Conservation (phyloP, 2,888 invertebrate genomes). For the Leucoptera coffeella region DNA sequence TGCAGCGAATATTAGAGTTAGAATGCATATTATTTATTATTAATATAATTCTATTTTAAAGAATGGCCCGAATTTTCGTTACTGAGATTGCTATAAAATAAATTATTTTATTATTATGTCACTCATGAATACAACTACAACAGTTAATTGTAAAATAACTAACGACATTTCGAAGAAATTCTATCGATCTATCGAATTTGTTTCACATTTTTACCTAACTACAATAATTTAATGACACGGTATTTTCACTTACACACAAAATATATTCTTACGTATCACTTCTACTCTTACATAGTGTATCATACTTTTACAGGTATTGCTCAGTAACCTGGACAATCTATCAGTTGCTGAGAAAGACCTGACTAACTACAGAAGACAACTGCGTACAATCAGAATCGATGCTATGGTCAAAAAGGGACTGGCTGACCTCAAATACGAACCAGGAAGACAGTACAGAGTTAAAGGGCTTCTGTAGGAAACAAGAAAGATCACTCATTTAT, state of each 20-base stretch:
- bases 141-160: too few relatives aligned
- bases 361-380: slow-evolving; percentile 17
- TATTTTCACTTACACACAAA: too few relatives aligned
- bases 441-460: too few relatives aligned
- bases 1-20: slow-evolving; percentile 10
- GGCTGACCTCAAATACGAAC: slow-evolving; percentile 26
- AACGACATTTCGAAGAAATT: too few relatives aligned
- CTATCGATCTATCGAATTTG: too few relatives aligned
- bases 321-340: slow-evolving; percentile 34
- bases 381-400: slow-evolving; percentile 28
- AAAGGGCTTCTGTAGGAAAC: slow-evolving; percentile 5
- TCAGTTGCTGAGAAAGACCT: slow-evolving; percentile 31
- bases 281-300: slow-evolving; percentile 1
- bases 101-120: too few relatives aligned
- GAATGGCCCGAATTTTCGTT: too few relatives aligned
- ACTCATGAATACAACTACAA: too few relatives aligned
- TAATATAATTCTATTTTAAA: neutral
- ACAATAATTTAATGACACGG: too few relatives aligned
- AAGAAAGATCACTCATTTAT: too few relatives aligned
- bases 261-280: slow-evolving; percentile 70
- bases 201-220: too few relatives aligned
- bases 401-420: slow-evolving; percentile 28
- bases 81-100: too few relatives aligned
- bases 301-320: slow-evolving; percentile 23
- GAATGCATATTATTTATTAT: neutral